phyloP scores from a whole-genome alignment of 2,888 invertebrate genomes.

The Punctoribates punctum region DNA sequence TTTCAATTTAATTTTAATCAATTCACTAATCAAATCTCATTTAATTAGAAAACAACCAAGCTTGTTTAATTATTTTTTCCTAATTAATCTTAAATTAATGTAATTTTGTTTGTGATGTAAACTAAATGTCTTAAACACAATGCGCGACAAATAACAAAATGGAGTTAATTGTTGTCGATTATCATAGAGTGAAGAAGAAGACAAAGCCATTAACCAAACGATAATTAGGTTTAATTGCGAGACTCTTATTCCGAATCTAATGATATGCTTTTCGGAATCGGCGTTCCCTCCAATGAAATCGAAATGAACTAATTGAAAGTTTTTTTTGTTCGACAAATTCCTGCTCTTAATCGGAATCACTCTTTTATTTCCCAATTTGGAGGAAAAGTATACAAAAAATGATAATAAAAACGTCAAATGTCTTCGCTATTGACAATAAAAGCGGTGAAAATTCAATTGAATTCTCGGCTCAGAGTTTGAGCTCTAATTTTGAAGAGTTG shows the following conservation, averaged over 20 bases:
- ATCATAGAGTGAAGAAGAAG: background rate
- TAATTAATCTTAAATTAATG: no score
- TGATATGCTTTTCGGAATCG: conserved; percentile 10
- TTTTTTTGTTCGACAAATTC: background rate
- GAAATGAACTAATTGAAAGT: no score
- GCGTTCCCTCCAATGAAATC: background rate
- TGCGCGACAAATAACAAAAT: no score
- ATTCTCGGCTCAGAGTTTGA: background rate
- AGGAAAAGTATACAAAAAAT: background rate
- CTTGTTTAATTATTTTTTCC: no score
- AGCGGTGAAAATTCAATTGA: conserved; percentile 4
- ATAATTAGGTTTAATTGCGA: background rate
- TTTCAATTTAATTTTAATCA: background rate
- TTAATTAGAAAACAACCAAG: no score
- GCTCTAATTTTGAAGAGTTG: no score
- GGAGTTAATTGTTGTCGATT: background rate
- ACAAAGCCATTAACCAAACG: background rate
- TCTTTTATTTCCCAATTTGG: conserved; percentile 20
- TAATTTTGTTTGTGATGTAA: no score
- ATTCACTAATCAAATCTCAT: no score
- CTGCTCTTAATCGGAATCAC: background rate
- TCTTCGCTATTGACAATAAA: background rate
- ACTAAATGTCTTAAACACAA: no score
- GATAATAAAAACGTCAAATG: background rate
- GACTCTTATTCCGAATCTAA: conserved; percentile 1